Evolutionary conservation across 2,113 vertebrate genomes (phyloP).

Genomic region (Geothlypis trichas): DNA sequence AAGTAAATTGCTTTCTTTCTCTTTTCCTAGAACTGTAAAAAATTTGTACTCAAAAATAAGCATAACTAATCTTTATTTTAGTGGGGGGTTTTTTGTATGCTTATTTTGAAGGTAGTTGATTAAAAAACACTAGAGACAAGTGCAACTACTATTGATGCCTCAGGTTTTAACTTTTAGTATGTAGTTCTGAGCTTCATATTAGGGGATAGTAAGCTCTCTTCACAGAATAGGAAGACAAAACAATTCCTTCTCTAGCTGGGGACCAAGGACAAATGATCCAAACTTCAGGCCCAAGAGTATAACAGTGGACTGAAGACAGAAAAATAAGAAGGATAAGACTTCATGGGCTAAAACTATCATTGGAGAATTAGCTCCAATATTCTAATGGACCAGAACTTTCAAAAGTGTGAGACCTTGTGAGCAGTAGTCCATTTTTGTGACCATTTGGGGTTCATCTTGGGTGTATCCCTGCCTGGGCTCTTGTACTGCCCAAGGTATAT

Average conservation of each 20-base stretch:
- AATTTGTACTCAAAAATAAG: background rate
- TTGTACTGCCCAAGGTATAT: background rate
- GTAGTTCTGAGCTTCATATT: background rate
- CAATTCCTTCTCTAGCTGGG: background rate
- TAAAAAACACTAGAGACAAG: background rate
- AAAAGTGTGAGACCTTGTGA: background rate
- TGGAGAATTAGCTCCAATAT: background rate
- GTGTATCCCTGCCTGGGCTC: background rate
- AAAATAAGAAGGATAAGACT: background rate
- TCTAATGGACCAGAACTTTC: background rate
- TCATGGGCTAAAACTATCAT: background rate
- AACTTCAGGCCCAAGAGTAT: background rate
- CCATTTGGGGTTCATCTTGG: background rate
- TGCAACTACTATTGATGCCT: background rate
- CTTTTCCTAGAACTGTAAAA: background rate
- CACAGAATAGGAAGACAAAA: background rate
- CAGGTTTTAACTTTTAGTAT: background rate
- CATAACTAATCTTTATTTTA: background rate
- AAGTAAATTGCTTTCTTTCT: background rate
- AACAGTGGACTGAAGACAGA: background rate
- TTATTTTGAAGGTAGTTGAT: background rate
- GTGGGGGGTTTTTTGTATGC: background rate
- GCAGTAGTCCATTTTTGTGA: background rate
- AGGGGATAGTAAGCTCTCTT: background rate
- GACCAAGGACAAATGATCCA: background rate